Evolutionary conservation across 2,113 vertebrate genomes (phyloP).

Genomic region (Lichenostomus cassidix): DNA sequence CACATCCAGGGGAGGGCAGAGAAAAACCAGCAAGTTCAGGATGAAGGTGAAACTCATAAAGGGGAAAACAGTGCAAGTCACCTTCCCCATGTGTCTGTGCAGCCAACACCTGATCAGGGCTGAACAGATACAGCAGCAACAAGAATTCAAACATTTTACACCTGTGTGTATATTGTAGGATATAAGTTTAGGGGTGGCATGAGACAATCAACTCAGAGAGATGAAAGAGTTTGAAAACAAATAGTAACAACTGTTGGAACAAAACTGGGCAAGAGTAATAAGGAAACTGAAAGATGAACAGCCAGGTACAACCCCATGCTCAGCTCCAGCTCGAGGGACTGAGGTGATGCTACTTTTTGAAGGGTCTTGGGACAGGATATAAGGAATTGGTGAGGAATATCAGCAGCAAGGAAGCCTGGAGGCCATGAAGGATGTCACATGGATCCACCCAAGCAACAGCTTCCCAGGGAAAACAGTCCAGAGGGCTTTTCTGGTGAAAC

Average conservation of each 20-base stretch:
- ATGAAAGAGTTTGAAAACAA: not conserved
- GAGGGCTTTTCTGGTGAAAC: not conserved
- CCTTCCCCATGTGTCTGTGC: rapidly evolving
- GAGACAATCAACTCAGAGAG: not conserved
- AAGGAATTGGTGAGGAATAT: not conserved
- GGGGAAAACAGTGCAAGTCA: not conserved
- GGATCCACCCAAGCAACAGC: not conserved
- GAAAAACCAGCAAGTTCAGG: not conserved
- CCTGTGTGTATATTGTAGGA: rapidly evolving
- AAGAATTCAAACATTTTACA: not conserved
- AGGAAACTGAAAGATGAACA: not conserved
- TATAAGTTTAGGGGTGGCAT: not conserved
- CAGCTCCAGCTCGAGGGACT: not conserved
- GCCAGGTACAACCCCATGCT: not conserved
- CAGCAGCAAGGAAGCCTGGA: not conserved
- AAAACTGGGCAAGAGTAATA: not conserved
- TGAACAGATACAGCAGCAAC: not conserved
- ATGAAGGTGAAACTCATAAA: too few species aligned
- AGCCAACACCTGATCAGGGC: not conserved
- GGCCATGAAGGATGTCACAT: not conserved
- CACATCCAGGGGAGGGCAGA: not conserved
- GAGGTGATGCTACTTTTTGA: not conserved
- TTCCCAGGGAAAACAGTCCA: not conserved
- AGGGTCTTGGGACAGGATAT: not conserved
- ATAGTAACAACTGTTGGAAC: rapidly evolving